A percentile compares a stretch with the other conserved stretches of the same genome.
phyloP scores from a whole-genome alignment of 2,888 invertebrate species.

The Pyrrhia umbra region DNA sequence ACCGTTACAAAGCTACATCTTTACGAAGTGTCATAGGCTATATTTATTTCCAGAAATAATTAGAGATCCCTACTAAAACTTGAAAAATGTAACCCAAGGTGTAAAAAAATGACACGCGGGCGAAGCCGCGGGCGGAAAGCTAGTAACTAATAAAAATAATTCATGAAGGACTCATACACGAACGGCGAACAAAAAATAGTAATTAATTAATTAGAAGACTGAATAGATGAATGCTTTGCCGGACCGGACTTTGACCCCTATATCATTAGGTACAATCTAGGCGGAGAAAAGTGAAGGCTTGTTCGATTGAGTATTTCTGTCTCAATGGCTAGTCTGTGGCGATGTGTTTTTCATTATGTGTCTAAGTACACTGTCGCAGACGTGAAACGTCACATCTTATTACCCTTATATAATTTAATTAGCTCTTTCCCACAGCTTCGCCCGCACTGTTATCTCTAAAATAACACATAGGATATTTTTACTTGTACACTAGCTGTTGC shows the following conservation, averaged over 20 bases:
- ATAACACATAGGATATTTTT: too few species aligned
- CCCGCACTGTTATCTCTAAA: too few species aligned
- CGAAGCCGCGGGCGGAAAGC: too few species aligned
- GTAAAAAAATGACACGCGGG: too few species aligned
- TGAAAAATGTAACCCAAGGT: too few species aligned
- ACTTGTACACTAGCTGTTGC: too few species aligned
- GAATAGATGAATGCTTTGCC: background rate
- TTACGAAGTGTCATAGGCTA: too few species aligned
- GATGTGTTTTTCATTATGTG: conserved; percentile 9
- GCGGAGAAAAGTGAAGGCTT: background rate
- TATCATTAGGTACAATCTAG: background rate
- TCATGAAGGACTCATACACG: background rate
- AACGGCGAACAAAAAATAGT: background rate
- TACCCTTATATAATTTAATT: background rate
- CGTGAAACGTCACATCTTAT: background rate
- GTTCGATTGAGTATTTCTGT: background rate
- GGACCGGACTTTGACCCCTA: background rate
- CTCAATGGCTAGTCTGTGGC: background rate
- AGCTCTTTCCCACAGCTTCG: background rate
- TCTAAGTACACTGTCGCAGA: conserved; percentile 10
- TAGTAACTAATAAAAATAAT: background rate
- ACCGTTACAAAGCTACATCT: too few species aligned
- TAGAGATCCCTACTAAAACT: too few species aligned
- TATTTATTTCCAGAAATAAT: too few species aligned
- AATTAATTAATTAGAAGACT: background rate